Base-by-base conservation (phyloP, 2,797 vertebrate genomes). In the Acrossocheilus wenchowensis region DNA sequence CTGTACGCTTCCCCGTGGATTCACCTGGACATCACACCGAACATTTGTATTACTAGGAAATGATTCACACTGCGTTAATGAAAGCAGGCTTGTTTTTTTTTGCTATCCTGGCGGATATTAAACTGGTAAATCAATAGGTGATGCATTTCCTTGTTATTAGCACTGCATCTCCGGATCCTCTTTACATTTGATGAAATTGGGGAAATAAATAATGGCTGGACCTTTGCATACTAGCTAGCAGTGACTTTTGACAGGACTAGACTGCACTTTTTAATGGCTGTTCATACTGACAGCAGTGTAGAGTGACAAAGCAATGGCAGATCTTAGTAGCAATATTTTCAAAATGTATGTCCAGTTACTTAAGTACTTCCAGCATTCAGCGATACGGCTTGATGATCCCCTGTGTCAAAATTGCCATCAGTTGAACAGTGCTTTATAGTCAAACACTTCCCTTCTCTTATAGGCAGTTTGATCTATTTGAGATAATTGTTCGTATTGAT, bases 31-130 rank as follows among this genome's bases (percentile, higher is more conserved):
- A 73, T 77, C 60, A 45, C 60, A 54, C 50, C 3, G 79, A 88
- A 90, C 84, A 87, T 86, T 92, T 90, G 88, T 87, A 83, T 86
- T 86, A 68, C 74, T 88, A 74, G 71, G 60, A 75, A 74, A 90
- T 50, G 78, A 88, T 41, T 74, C 54, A 64, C 17, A 10, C n/a
- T 7, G 66, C 36, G 86, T 79, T 78, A 83, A 83, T 87, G 66
- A 79, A 87, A 82, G 68, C 17, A 62, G 45, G 14, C 30, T 73
- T 64, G 23, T 17, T 69, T 41, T 26, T 75, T 75, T 75, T 68
- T 34, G 60, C 41, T 78, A 45, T 72, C 41, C 8, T 34, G n/a
- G 1, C 14, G 68, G 68, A 80, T 80, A 73, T 73, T 71, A 80
- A 79, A 73, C 52, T 43, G 72, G 34, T 48, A 72, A 72, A 87